These are phyloP conservation scores for Salminus brasiliensis DNA, from an alignment of 2,113 vertebrate genomes.

Conservation along the genomic window DNA sequence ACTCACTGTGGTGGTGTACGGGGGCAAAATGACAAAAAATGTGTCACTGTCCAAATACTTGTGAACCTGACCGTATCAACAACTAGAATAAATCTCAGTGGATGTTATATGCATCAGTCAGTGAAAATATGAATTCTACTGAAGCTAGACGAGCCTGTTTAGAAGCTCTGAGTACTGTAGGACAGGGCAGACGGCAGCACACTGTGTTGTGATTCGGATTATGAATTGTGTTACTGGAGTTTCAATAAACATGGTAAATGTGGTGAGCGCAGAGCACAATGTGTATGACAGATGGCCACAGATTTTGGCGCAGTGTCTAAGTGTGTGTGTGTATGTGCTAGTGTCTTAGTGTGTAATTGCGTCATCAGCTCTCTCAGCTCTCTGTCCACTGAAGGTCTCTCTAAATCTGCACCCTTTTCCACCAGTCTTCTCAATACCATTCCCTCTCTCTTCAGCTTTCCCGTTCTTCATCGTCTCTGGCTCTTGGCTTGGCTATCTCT, in stretches of 20 bases:
- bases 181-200: background rate
- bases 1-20: too few relatives aligned
- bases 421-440: constrained; percentile 40
- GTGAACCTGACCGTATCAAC: too few relatives aligned
- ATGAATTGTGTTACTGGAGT: constrained; percentile 39
- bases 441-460: constrained; percentile 25
- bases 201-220: constrained; percentile 21
- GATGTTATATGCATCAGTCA: too few relatives aligned
- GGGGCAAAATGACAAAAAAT: too few relatives aligned
- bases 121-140: too few relatives aligned
- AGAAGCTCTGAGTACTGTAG: background rate
- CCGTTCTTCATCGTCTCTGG: background rate
- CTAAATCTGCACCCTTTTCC: constrained; percentile 49
- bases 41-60: too few relatives aligned
- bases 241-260: constrained; percentile 44
- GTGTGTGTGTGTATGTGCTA: constrained; percentile 30
- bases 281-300: constrained; percentile 48
- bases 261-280: constrained; percentile 31
- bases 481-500: too few relatives aligned
- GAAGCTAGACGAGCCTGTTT: too few relatives aligned
- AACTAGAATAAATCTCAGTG: too few relatives aligned
- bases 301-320: constrained; percentile 38
- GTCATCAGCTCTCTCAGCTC: constrained; percentile 34
- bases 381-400: constrained; percentile 53
- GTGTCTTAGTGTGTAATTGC: constrained; percentile 51